These are phyloP conservation scores for Paedocypris micromegethes DNA, from an alignment of 2,797 vertebrate species.

Conservation along the genomic window DNA sequence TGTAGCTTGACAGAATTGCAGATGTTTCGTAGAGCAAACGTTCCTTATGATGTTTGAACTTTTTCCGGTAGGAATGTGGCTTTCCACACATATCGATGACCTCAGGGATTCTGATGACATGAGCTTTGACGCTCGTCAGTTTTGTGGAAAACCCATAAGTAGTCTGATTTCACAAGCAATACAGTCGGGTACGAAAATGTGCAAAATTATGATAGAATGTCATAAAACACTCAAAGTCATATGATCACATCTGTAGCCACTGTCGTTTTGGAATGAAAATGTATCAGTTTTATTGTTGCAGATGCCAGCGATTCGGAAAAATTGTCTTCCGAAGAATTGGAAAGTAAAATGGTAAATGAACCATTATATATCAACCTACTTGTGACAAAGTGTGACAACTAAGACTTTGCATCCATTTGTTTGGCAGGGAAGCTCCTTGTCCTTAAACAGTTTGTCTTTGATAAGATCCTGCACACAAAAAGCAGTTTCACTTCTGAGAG, in stretches of 20 bases:
- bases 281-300: no score
- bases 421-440: conserved; percentile 45
- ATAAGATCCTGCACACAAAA: conserved; percentile 68
- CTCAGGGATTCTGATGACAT: conserved; percentile 68
- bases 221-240: no score
- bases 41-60: not conserved
- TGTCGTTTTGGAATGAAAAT: no score
- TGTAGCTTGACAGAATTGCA: not conserved
- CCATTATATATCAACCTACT: no score
- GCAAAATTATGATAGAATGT: no score
- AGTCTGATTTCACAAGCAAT: conserved; percentile 52
- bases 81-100: conserved; percentile 69
- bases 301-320: no score
- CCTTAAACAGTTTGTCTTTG: conserved; percentile 58
- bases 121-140: conserved; percentile 63
- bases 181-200: conserved; percentile 49
- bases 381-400: no score
- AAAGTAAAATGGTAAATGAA: no score
- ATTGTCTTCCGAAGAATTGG: no score
- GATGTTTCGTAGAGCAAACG: not conserved
- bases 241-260: no score
- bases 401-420: not conserved
- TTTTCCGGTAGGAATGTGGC: conserved; percentile 63
- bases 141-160: conserved; percentile 67
- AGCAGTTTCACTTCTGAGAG: conserved; percentile 65